Evolutionary conservation across 1,140 invertebrate species (phyloP).

Genomic region (Tetramorium parvispinum): DNA sequence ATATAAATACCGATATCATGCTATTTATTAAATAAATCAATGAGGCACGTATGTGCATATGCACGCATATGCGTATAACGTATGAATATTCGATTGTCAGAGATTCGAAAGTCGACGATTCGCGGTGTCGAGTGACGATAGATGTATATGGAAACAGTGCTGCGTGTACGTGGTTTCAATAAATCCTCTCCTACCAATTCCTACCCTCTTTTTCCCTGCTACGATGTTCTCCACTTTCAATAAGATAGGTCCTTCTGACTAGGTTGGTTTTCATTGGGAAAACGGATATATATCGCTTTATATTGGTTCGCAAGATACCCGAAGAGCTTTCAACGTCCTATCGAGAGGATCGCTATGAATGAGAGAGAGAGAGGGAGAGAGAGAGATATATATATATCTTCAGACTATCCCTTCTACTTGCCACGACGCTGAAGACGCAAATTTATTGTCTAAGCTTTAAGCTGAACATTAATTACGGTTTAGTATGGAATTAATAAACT

Average conservation of each 20-base stretch:
- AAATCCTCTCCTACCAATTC: conserved; percentile 63
- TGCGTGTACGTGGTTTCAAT: conserved; percentile 67
- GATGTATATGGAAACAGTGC: conserved; percentile 63
- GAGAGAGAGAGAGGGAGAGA: neutral
- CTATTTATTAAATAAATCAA: conserved; percentile 76
- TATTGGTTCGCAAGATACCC: conserved; percentile 63
- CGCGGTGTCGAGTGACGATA: conserved; percentile 57
- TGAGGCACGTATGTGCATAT: neutral
- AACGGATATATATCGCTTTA: conserved; percentile 73
- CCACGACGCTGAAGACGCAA: conserved; percentile 20
- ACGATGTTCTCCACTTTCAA: conserved; percentile 68
- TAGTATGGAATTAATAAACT: conserved; percentile 33
- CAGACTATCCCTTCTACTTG: conserved; percentile 67
- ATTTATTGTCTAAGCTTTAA: conserved; percentile 39
- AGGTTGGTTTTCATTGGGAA: conserved; percentile 71
- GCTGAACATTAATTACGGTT: conserved; percentile 25
- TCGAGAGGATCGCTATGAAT: conserved; percentile 52
- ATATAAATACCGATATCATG: conserved; percentile 65
- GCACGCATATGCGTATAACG: neutral
- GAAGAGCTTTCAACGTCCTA: conserved; percentile 69
- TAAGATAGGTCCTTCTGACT: conserved; percentile 69
- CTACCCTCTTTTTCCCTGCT: conserved; percentile 34
- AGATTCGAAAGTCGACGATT: conserved; percentile 47
- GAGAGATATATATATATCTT: too few species aligned
- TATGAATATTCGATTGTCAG: conserved; percentile 10